These are phyloP conservation scores for Bombus superbus DNA, from an alignment of 1,140 invertebrate species.

Conservation along the genomic window DNA sequence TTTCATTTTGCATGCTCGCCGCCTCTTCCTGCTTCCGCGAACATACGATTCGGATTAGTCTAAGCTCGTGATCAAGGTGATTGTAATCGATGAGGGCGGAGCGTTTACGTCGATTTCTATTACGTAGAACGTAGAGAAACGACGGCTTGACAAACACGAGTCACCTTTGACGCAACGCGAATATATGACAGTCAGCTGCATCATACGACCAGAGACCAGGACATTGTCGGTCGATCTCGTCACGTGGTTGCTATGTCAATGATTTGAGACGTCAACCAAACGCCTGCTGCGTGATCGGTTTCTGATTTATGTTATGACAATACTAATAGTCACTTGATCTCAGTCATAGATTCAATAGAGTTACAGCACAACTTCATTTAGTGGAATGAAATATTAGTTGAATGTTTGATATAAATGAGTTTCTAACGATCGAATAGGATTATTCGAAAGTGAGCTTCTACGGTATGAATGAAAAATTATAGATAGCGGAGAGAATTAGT, in stretches of 20 bases:
- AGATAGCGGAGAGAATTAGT: too few species aligned
- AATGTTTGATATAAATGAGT: too few species aligned
- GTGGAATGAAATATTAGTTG: background rate
- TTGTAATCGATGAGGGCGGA: background rate
- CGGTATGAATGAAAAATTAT: too few species aligned
- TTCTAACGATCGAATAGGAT: background rate
- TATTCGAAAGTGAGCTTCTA: background rate
- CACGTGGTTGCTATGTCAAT: constrained; percentile 40
- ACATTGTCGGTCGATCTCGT: background rate
- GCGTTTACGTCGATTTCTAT: constrained; percentile 8
- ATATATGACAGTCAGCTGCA: constrained; percentile 5
- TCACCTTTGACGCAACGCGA: constrained; percentile 44
- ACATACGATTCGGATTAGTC: background rate
- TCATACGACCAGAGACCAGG: background rate
- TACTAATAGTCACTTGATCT: background rate
- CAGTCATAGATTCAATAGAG: background rate
- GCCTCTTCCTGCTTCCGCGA: background rate
- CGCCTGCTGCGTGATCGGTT: background rate
- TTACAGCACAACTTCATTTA: background rate
- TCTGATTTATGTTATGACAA: background rate
- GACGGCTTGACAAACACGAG: background rate
- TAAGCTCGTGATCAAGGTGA: constrained; percentile 7
- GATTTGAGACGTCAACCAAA: background rate
- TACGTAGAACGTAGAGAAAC: constrained; percentile 1
- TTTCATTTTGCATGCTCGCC: background rate